Evolutionary conservation across 2,113 vertebrate species (phyloP).

Genomic region (Carlito syrichta): DNA sequence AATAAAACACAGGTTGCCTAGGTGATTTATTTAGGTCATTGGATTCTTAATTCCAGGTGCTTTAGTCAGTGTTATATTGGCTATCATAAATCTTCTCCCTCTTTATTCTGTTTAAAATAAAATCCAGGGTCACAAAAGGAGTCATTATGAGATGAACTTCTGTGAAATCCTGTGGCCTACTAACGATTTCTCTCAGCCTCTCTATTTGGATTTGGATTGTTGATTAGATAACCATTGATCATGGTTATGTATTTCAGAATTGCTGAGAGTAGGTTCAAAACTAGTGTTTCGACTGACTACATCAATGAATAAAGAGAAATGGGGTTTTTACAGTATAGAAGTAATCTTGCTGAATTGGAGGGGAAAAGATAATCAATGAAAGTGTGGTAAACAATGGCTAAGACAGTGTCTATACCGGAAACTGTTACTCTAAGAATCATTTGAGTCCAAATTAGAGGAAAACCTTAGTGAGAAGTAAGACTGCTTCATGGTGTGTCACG

Average conservation of each 20-base stretch:
- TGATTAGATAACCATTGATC: conserved; percentile 39
- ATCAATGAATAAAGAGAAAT: conserved; percentile 21
- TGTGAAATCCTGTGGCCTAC: neutral
- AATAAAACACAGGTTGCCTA: neutral
- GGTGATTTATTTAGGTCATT: conserved; percentile 20
- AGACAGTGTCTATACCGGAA: neutral
- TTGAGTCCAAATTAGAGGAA: neutral
- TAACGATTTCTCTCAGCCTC: neutral
- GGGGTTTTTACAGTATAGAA: neutral
- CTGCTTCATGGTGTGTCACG: neutral
- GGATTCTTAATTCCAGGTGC: neutral
- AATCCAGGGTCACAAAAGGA: neutral
- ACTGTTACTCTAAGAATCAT: neutral
- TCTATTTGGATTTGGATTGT: neutral
- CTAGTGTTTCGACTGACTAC: neutral
- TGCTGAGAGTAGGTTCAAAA: neutral
- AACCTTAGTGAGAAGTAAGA: neutral
- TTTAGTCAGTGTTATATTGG: neutral
- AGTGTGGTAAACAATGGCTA: neutral
- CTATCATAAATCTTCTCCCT: neutral
- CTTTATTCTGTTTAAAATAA: conserved; percentile 32
- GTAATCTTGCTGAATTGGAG: neutral
- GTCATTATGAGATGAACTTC: neutral
- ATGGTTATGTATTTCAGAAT: neutral
- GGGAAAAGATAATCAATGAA: neutral